Evolutionary conservation across 2,113 vertebrate genomes (phyloP).

Genomic region (Dinomys branickii): DNA sequence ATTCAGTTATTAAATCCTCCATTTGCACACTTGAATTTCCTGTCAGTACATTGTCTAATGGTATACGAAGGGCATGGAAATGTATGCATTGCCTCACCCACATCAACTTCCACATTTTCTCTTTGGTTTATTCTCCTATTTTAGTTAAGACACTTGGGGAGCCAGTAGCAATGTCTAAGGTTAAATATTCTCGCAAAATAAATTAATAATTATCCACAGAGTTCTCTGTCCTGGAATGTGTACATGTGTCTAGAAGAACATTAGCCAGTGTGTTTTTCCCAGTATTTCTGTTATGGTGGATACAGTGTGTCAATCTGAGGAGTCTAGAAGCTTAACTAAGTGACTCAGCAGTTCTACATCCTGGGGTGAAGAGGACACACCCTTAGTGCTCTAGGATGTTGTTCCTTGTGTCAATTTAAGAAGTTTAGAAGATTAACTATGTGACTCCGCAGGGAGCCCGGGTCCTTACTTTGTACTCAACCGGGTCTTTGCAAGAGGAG

Average conservation of each 20-base stretch:
- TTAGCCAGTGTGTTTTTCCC: accelerated
- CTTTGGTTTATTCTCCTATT: too few species aligned
- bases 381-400: too few species aligned
- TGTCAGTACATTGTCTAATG: background rate
- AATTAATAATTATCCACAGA: accelerated
- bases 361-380: too few species aligned
- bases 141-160: accelerated
- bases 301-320: too few species aligned
- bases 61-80: background rate
- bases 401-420: too few species aligned
- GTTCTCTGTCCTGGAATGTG: background rate
- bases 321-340: too few species aligned
- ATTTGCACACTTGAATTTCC: accelerated
- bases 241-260: too few species aligned
- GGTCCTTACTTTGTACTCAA: too few species aligned
- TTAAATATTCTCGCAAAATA: background rate
- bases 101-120: background rate
- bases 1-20: background rate
- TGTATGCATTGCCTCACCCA: background rate
- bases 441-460: too few species aligned
- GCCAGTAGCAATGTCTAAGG: background rate
- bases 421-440: too few species aligned
- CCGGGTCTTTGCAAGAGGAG: too few species aligned
- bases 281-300: background rate
- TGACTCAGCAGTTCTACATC: too few species aligned